Evolutionary conservation across 2,888 invertebrate genomes (phyloP).

Genomic region (Drosophila acutilabella): DNA sequence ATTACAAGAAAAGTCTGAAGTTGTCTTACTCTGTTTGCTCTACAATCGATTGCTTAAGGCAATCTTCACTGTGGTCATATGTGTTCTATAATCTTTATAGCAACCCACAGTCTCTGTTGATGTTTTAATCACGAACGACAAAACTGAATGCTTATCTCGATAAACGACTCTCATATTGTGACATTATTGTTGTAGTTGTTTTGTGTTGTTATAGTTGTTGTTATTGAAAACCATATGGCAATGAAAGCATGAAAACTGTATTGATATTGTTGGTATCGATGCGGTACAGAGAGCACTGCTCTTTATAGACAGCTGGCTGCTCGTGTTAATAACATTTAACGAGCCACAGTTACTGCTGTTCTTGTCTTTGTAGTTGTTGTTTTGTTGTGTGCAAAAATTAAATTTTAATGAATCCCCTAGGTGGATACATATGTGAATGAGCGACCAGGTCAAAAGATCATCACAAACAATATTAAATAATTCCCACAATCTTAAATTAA

Average conservation of each 20-base stretch:
- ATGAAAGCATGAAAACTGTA: constrained; percentile 46
- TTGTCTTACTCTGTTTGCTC: background rate
- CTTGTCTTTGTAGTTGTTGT: background rate
- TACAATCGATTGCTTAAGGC: background rate
- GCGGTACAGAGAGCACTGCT: constrained; percentile 29
- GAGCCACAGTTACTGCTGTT: constrained; percentile 3
- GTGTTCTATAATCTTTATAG: constrained; percentile 31
- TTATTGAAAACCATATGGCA: constrained; percentile 58
- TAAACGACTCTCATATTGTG: constrained; percentile 17
- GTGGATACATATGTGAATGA: constrained; percentile 3
- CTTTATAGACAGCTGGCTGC: constrained; percentile 53
- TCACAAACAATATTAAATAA: constrained; percentile 9
- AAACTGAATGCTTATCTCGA: constrained; percentile 47
- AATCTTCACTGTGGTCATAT: constrained; percentile 32
- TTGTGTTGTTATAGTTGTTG: constrained; percentile 16
- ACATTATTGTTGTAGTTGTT: constrained; percentile 1
- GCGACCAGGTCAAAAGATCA: constrained; percentile 33
- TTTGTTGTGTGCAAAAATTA: constrained; percentile 3
- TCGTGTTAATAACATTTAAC: constrained; percentile 40
- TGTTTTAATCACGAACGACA: constrained; percentile 51
- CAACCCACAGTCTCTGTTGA: constrained; percentile 36
- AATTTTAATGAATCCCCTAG: constrained; percentile 5
- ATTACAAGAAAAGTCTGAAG: too few relatives aligned
- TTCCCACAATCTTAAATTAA: background rate
- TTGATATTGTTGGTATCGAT: constrained; percentile 39